phyloP scores from a whole-genome alignment of 2,888 invertebrate genomes.

The Lysandra bellargus region DNA sequence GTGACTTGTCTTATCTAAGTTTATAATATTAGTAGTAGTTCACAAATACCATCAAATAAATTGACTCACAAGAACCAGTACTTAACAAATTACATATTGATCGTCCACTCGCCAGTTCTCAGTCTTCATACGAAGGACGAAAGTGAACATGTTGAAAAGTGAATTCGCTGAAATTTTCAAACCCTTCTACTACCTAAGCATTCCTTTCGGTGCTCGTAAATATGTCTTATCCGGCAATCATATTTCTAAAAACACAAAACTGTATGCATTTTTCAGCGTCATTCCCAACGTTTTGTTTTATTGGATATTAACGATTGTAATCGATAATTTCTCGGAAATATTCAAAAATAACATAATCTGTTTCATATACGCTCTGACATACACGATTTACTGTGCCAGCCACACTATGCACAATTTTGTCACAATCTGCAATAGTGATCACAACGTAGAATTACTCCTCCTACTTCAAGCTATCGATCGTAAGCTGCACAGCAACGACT shows the following conservation, averaged over 20 bases:
- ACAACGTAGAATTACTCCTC: slow-evolving; percentile 35
- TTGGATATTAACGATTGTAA: slow-evolving; percentile 35
- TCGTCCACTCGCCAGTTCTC: neutral
- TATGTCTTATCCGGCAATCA: slow-evolving; percentile 35
- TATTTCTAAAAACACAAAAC: slow-evolving; percentile 31
- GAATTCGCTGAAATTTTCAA: slow-evolving; percentile 33
- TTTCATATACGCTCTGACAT: slow-evolving; percentile 34
- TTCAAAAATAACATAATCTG: slow-evolving; percentile 30
- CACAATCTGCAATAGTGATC: slow-evolving; percentile 34
- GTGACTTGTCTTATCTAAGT: neutral
- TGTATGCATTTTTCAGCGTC: slow-evolving; percentile 30
- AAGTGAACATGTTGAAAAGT: slow-evolving; percentile 18
- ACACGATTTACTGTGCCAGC: slow-evolving; percentile 36
- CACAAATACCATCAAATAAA: neutral
- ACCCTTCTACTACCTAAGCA: slow-evolving; percentile 37
- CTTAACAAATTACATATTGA: slow-evolving; percentile 11
- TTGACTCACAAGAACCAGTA: neutral
- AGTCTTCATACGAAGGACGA: neutral
- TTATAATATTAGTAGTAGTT: neutral
- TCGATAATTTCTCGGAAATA: slow-evolving; percentile 33
- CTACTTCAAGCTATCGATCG: slow-evolving; percentile 36
- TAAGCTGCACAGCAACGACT: slow-evolving; percentile 32
- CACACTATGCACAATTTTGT: slow-evolving; percentile 35
- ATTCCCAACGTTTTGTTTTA: slow-evolving; percentile 34
- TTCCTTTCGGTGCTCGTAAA: slow-evolving; percentile 39